These are phyloP conservation scores for Melieria omissa DNA, from an alignment of 2,888 invertebrate genomes.

Conservation along the genomic window DNA sequence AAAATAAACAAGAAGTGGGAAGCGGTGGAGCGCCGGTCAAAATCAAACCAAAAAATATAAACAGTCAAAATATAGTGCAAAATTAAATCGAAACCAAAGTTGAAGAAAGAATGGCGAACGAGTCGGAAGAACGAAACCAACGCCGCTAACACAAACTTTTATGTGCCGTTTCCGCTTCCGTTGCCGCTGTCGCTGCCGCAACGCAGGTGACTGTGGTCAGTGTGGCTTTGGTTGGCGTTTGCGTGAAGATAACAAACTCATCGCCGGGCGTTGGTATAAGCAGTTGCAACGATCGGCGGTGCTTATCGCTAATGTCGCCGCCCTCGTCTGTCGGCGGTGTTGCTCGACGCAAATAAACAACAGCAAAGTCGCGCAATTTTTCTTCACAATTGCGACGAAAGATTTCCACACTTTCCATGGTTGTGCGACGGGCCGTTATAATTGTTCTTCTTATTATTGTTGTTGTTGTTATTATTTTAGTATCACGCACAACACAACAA, in stretches of 20 bases:
- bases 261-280: conserved; percentile 22
- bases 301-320: conserved; percentile 24
- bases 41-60: conserved; percentile 8
- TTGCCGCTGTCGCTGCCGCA: not conserved
- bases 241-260: conserved; percentile 47
- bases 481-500: too few relatives aligned
- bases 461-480: too few relatives aligned
- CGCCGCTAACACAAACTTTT: not conserved
- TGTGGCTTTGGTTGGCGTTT: conserved; percentile 41
- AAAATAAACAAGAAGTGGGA: conserved; percentile 31
- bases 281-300: not conserved
- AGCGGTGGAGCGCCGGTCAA: not conserved
- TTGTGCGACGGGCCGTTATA: too few relatives aligned
- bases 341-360: conserved; percentile 48
- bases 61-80: conserved; percentile 20
- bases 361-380: conserved; percentile 49
- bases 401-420: conserved; percentile 56
- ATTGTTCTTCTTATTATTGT: too few relatives aligned
- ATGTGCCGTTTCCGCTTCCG: not conserved
- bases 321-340: conserved; percentile 12
- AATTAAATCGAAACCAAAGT: too few relatives aligned
- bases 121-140: not conserved
- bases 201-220: not conserved
- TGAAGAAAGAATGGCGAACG: not conserved
- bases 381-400: conserved; percentile 49